These are phyloP conservation scores for Hippopotamus amphibius DNA, from an alignment of 2,113 vertebrate species.

Conservation along the genomic window DNA sequence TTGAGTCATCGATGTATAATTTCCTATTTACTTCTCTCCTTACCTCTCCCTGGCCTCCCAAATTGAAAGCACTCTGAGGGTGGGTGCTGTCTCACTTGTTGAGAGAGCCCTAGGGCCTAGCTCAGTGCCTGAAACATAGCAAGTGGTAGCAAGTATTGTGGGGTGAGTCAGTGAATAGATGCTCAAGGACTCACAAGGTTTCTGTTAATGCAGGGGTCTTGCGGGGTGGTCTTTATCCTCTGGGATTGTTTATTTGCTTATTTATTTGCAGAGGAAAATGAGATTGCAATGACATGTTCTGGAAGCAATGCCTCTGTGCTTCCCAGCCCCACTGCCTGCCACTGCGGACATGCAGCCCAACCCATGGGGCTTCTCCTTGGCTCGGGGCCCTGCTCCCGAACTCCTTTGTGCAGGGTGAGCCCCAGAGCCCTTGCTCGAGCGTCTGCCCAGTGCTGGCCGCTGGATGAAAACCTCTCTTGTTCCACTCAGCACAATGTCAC, in stretches of 20 bases:
- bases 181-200: not conserved
- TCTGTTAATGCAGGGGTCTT: not conserved
- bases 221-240: not conserved
- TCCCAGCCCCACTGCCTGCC: not conserved
- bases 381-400: not conserved
- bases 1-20: not conserved
- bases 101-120: not conserved
- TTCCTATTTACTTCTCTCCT: not conserved
- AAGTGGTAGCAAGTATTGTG: not conserved
- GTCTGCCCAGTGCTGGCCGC: not conserved
- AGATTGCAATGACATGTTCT: not conserved
- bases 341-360: not conserved
- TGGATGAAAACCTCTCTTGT: conserved; percentile 80
- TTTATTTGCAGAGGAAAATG: not conserved
- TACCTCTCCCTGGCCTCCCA: not conserved
- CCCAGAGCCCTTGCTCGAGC: not conserved
- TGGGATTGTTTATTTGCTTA: not conserved
- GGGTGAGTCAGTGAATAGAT: not conserved
- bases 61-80: not conserved
- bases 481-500: conserved; percentile 72
- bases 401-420: conserved; percentile 9
- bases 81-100: not conserved
- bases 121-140: not conserved
- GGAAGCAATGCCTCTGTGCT: not conserved
- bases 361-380: not conserved